Evolutionary conservation across 53 echinoderm and acorn worm species (phyloP).

Genomic region (Holothuria scabra): DNA sequence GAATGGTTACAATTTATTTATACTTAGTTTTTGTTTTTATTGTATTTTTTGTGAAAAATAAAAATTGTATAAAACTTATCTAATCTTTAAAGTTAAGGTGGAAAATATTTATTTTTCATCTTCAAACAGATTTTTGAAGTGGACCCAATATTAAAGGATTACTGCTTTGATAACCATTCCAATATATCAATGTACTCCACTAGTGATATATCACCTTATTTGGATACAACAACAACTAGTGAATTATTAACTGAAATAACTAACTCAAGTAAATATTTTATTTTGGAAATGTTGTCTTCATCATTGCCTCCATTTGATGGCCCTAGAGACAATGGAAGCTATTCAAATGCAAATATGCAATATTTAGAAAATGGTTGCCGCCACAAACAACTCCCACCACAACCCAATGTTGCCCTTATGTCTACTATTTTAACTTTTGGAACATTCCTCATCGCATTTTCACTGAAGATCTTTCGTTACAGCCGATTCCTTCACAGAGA

Average conservation of each 20-base stretch:
- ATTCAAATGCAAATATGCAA: conserved; percentile 36
- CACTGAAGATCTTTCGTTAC: conserved; percentile 79
- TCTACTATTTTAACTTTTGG: conserved; percentile 93
- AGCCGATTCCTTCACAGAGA: conserved; percentile 89
- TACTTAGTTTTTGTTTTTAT: no score
- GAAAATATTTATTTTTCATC: not conserved
- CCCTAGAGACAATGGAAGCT: not conserved
- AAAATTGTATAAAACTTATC: no score
- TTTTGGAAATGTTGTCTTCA: not conserved
- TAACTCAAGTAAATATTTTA: not conserved
- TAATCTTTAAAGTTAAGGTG: no score
- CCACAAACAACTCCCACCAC: conserved; percentile 36
- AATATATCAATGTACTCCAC: conserved; percentile 24
- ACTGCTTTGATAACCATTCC: conserved; percentile 57
- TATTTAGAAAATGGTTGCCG: not conserved
- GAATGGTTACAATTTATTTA: no score
- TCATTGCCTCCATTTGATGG: not conserved
- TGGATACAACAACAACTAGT: conserved; percentile 16
- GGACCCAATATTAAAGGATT: conserved; percentile 71
- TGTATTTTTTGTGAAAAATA: no score
- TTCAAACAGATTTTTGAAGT: conserved; percentile 62
- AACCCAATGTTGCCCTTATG: conserved; percentile 86
- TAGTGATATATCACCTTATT: conserved; percentile 6
- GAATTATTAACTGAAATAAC: conserved; percentile 16
- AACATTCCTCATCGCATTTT: conserved; percentile 92